Percentiles rank a stretch among this genome's conserved stretches.
Conservation (phyloP, 2,888 invertebrate genomes). For the Drosophila kambysellisi region DNA sequence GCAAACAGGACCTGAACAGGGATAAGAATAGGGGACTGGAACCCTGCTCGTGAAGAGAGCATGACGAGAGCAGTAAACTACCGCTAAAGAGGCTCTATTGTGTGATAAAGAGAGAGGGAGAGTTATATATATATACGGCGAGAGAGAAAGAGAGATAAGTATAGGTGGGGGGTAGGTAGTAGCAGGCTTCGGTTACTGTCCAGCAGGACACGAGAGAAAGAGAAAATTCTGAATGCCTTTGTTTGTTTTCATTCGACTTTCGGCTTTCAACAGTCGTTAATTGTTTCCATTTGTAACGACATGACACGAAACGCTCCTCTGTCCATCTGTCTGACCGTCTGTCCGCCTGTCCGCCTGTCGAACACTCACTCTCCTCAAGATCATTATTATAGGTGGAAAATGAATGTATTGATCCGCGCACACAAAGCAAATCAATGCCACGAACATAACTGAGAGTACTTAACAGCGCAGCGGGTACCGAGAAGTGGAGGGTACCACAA, state of each 20-base stretch:
- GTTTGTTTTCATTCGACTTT: conserved; percentile 68
- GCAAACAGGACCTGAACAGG: conserved; percentile 31
- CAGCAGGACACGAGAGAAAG: neutral
- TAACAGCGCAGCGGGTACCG: conserved; percentile 64
- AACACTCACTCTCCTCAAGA: conserved; percentile 55
- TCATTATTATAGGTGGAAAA: conserved; percentile 69
- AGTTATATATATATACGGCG: neutral
- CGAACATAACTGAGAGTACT: conserved; percentile 67
- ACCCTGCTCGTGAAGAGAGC: neutral
- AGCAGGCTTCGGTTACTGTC: neutral
- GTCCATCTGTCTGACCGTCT: neutral
- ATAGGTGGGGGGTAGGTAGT: neutral
- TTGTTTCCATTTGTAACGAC: conserved; percentile 76
- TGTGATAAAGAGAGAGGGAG: conserved; percentile 9
- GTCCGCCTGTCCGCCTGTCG: neutral
- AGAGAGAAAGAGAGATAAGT: neutral
- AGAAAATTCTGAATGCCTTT: conserved; percentile 40
- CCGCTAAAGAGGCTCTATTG: conserved; percentile 64
- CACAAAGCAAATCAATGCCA: conserved; percentile 57
- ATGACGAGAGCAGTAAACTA: conserved; percentile 20
- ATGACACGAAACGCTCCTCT: conserved; percentile 55
- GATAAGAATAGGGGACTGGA: neutral
- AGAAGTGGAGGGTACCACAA: conserved; percentile 5
- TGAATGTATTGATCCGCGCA: conserved; percentile 65
- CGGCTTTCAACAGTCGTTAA: conserved; percentile 65